Evolutionary conservation across 2,797 vertebrate genomes (phyloP).

Genomic region (Melanotaenia nigrans): DNA sequence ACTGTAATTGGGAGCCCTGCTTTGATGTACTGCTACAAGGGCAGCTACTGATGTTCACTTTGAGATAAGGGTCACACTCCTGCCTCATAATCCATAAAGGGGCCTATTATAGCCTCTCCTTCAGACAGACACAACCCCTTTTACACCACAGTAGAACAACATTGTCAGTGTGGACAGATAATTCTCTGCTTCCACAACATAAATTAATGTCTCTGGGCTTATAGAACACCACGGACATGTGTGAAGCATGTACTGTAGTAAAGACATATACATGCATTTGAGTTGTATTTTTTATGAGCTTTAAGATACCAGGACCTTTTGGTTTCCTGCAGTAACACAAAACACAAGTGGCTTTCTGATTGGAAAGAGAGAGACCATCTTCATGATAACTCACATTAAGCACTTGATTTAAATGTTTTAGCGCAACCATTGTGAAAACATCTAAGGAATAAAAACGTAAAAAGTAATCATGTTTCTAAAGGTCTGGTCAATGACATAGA

Average conservation of each 20-base stretch:
- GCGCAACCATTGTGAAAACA: conserved; percentile 2
- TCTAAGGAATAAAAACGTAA: not conserved
- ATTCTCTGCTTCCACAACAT: conserved; percentile 38
- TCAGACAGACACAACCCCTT: conserved; percentile 67
- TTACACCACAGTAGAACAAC: conserved; percentile 68
- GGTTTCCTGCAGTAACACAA: not conserved
- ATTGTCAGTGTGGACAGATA: conserved; percentile 26
- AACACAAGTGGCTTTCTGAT: not conserved
- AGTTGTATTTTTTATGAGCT: not conserved
- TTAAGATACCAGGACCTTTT: not conserved
- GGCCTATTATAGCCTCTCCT: conserved; percentile 70
- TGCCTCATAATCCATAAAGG: conserved; percentile 80
- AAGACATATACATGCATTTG: not conserved
- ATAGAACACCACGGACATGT: conserved; percentile 7
- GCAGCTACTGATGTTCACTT: conserved; percentile 76
- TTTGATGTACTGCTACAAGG: conserved; percentile 71
- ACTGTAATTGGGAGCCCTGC: conserved; percentile 65
- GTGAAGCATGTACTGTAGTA: not conserved
- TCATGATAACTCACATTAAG: not conserved
- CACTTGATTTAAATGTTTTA: not conserved
- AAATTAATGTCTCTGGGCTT: conserved; percentile 37
- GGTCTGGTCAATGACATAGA: not conserved
- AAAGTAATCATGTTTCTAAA: not conserved
- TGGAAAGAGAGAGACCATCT: not conserved
- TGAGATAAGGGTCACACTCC: conserved; percentile 77